These are phyloP conservation scores for Drosophila prostipennis DNA, from an alignment of 2,888 invertebrate genomes.

Conservation along the genomic window DNA sequence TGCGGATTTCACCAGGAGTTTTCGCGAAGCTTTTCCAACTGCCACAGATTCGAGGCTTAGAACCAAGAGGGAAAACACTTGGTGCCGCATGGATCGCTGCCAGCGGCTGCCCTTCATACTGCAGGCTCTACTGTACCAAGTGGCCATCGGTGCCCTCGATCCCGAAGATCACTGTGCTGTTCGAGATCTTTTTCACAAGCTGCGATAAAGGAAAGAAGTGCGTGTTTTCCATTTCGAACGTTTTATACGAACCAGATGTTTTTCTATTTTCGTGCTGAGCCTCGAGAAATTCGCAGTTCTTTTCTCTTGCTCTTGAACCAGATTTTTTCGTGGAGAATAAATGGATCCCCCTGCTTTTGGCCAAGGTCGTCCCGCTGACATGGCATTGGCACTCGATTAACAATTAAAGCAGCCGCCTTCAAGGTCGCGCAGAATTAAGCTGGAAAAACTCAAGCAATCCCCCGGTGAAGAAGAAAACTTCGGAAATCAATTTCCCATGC, in stretches of 20 bases:
- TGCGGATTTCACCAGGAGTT: slow-evolving; percentile 20
- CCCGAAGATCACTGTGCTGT: slow-evolving; percentile 64
- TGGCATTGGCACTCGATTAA: slow-evolving; percentile 56
- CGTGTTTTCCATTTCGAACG: slow-evolving; percentile 15
- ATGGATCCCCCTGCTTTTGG: slow-evolving; percentile 53
- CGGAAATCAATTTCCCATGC: slow-evolving; percentile 64
- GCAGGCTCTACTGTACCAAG: slow-evolving; percentile 62
- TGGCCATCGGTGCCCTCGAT: slow-evolving; percentile 61
- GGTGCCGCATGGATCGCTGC: slow-evolving; percentile 45
- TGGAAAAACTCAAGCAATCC: not conserved
- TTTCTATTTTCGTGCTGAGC: slow-evolving; percentile 63
- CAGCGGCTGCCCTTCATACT: slow-evolving; percentile 67
- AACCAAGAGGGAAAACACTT: slow-evolving; percentile 7
- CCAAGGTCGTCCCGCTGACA: slow-evolving; percentile 63
- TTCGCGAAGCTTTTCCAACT: not conserved
- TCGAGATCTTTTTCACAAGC: slow-evolving; percentile 47
- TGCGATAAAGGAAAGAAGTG: slow-evolving; percentile 32
- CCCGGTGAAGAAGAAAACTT: slow-evolving; percentile 6
- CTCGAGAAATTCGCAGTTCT: slow-evolving; percentile 42
- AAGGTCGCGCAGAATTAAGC: slow-evolving; percentile 32
- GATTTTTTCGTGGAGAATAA: slow-evolving; percentile 50
- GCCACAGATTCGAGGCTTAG: not conserved
- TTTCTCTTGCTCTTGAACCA: slow-evolving; percentile 60
- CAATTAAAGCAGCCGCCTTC: slow-evolving; percentile 24
- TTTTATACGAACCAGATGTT: slow-evolving; percentile 77